Evolutionary conservation across 2,113 vertebrate species (phyloP), one percentile per base, ranked within the genome.

Genomic region (Podilymbus podiceps): DNA sequence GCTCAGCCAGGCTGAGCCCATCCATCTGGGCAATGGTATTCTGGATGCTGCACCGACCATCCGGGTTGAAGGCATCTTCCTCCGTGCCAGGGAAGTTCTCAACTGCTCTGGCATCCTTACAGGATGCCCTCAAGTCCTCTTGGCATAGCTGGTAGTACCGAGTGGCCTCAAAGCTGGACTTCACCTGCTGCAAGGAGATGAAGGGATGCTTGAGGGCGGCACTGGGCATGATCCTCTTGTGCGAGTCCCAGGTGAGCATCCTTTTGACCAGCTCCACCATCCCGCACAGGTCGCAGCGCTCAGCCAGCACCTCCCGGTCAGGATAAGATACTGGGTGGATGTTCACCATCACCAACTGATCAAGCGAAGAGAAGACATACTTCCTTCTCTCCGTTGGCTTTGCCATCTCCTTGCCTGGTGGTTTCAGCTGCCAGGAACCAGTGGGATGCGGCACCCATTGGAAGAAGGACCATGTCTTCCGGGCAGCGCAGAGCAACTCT

Each of bases 231-330:
- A 98, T 98, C 55, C 98, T 93, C 25, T 98, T 93, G 0, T 91
- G 97, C 0, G 98, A 97, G 56, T 98, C 98, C 98, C 98, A 98
- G 0, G 98, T 98, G 42, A 98, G 93, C 98, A 98, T 98, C 81
- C 94, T 96, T 81, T 98, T 98, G 53, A 98, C 86, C 35, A 98
- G 92, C 63, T 98, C 97, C 89, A 98, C 98, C 98, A 98, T 98
- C 90, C 89, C 96, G 27, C 74, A 68, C 47, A 98, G 94, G 91
- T 98, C 98, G 0, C 94, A 92, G 5, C 49, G 86, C 42, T 98
- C 97, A 0, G 97, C 98, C 74, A 97, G 55, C 1, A 50, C 89
- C 83, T 98, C 98, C 1, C 62, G 73, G 31, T 96, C 76, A 0
- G 85, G 62, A 35, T 96, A 90, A 46, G 74, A 58, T 47, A 63